Conservation (phyloP, 2,113 vertebrate species). For the Rhombomys opimus region DNA sequence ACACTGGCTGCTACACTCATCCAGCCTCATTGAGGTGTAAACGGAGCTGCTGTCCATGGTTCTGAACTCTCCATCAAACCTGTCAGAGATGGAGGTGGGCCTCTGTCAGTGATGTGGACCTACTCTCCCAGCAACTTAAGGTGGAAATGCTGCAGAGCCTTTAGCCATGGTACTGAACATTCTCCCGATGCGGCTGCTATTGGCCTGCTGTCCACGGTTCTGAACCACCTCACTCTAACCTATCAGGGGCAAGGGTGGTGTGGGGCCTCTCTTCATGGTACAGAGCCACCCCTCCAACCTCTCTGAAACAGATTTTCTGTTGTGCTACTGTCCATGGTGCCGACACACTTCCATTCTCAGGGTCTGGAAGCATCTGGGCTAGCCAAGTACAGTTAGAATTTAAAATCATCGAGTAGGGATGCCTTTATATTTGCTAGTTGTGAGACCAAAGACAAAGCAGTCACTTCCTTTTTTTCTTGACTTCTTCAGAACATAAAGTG, state of each 20-base stretch:
- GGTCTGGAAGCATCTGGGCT: background rate
- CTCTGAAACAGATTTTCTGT: background rate
- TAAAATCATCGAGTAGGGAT: background rate
- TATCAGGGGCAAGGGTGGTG: background rate
- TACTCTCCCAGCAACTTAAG: background rate
- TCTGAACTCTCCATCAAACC: background rate
- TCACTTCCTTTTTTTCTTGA: background rate
- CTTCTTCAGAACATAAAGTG: conserved; percentile 44
- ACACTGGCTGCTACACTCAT: background rate
- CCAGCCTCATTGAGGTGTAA: background rate
- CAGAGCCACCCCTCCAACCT: background rate
- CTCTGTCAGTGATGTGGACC: background rate
- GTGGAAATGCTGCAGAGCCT: too few species aligned
- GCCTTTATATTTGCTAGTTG: background rate
- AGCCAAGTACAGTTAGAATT: background rate
- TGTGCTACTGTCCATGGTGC: background rate
- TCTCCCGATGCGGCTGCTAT: fast-evolving
- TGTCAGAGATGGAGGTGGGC: background rate
- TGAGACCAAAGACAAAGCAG: background rate
- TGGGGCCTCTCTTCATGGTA: background rate
- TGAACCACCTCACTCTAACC: background rate
- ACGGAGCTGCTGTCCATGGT: background rate
- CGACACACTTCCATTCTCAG: background rate
- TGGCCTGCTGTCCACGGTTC: background rate
- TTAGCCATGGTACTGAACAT: background rate